A percentile compares a stretch with the other conserved stretches of the same genome.
These are phyloP conservation scores for Lasioglossum malachurum DNA, from an alignment of 2,888 invertebrate genomes.

Conservation along the genomic window DNA sequence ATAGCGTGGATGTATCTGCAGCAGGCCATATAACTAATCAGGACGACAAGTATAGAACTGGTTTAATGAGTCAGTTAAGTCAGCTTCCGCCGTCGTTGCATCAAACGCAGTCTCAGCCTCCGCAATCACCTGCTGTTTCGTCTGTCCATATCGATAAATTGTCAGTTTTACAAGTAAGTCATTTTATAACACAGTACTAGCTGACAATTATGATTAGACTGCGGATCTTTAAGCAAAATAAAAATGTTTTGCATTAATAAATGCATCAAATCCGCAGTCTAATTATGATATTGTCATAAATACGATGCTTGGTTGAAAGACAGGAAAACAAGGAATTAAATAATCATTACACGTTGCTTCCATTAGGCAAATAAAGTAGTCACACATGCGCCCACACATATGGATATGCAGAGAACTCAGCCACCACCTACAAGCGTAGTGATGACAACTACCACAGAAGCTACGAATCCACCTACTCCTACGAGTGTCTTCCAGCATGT, in stretches of 20 bases:
- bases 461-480: conserved; percentile 78
- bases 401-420: conserved; percentile 79
- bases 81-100: conserved; percentile 75
- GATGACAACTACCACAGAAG: conserved; percentile 79
- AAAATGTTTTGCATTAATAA: too few species aligned
- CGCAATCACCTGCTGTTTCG: conserved; percentile 78
- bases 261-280: too few species aligned
- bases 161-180: conserved; percentile 78
- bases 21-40: conserved; percentile 83
- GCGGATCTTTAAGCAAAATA: too few species aligned
- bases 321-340: not conserved
- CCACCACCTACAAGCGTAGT: conserved; percentile 78
- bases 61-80: conserved; percentile 79
- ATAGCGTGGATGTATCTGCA: conserved; percentile 82
- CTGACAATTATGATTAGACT: not conserved
- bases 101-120: conserved; percentile 79
- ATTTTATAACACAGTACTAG: not conserved
- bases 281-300: not conserved
- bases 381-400: conserved; percentile 75
- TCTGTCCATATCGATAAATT: conserved; percentile 80
- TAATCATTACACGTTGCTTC: conserved; percentile 37
- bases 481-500: conserved; percentile 87
- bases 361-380: conserved; percentile 78
- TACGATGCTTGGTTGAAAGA: not conserved
- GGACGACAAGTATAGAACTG: conserved; percentile 83